A percentile compares a stretch with the other conserved stretches of the same genome.
phyloP scores from a whole-genome alignment of 2,113 vertebrate species.

The Bettongia penicillata region DNA sequence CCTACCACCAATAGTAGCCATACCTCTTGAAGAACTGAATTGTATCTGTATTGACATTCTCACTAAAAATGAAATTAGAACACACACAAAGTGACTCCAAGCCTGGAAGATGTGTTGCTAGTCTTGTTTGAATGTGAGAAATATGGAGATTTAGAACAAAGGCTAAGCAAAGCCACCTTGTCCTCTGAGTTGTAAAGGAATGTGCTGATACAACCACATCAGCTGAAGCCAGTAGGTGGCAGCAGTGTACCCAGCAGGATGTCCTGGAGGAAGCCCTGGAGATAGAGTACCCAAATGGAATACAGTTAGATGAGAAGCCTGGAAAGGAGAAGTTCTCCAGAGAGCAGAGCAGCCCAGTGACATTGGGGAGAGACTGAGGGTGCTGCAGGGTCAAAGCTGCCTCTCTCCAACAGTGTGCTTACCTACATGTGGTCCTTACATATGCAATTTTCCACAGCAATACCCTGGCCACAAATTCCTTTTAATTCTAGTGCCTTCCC shows the following conservation, averaged over 20 bases:
- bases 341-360: not conserved
- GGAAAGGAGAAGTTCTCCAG: not conserved
- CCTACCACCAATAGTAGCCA: not conserved
- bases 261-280: not conserved
- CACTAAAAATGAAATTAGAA: not conserved
- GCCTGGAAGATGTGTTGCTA: not conserved
- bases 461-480: not conserved
- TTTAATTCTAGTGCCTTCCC: not conserved
- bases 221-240: not conserved
- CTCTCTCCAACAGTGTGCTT: not conserved
- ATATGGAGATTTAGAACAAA: not conserved
- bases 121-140: not conserved
- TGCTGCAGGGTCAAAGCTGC: not conserved
- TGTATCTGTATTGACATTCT: not conserved
- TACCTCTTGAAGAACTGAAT: not conserved
- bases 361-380: not conserved
- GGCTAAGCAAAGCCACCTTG: not conserved
- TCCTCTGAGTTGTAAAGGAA: not conserved
- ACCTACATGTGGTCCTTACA: not conserved
- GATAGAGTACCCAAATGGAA: not conserved
- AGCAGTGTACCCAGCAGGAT: not conserved
- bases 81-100: not conserved
- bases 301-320: not conserved
- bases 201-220: not conserved
- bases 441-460: not conserved